Conservation (phyloP, 1,140 invertebrate species). For the Antheraea mylitta region DNA sequence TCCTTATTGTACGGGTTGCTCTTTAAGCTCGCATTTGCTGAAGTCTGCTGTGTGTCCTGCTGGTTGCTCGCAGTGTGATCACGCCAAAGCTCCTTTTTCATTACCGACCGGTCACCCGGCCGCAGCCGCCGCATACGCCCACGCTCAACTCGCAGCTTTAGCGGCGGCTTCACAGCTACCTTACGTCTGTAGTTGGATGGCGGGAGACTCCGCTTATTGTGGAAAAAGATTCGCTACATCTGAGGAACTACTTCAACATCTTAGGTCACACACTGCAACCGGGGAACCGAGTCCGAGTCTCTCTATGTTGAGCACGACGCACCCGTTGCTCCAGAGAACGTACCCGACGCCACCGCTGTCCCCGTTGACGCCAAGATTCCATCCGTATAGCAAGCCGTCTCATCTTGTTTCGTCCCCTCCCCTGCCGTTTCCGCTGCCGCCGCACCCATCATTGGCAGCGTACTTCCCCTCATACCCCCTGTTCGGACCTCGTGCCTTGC, state of each 20-base stretch:
- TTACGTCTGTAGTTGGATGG: slow-evolving; percentile 95
- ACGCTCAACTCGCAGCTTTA: slow-evolving; percentile 86
- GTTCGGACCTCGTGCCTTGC: slow-evolving; percentile 88
- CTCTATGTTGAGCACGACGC: slow-evolving; percentile 79
- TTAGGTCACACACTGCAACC: slow-evolving; percentile 90
- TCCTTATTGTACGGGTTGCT: slow-evolving; percentile 95
- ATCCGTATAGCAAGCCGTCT: slow-evolving; percentile 91
- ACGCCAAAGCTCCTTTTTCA: slow-evolving; percentile 81
- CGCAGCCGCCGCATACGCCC: slow-evolving; percentile 83
- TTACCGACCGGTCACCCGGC: slow-evolving; percentile 75
- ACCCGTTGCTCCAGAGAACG: slow-evolving; percentile 85
- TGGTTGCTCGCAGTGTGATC: slow-evolving; percentile 94
- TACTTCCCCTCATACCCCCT: slow-evolving; percentile 93
- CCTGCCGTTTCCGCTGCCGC: slow-evolving; percentile 82
- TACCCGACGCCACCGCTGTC: slow-evolving; percentile 93
- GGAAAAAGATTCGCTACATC: slow-evolving; percentile 93
- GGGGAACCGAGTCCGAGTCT: slow-evolving; percentile 67
- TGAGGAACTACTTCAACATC: slow-evolving; percentile 93
- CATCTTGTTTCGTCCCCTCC: slow-evolving; percentile 80
- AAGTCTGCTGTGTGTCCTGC: slow-evolving; percentile 87
- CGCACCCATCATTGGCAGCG: slow-evolving; percentile 84
- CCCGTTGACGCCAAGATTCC: slow-evolving; percentile 88
- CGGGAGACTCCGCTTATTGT: slow-evolving; percentile 91
- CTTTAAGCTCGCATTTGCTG: slow-evolving; percentile 89
- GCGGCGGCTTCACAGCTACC: slow-evolving; percentile 87